Percentiles rank a stretch among this genome's conserved stretches.
Conservation (phyloP, 2,113 vertebrate genomes). For the Phodopus roborovskii region DNA sequence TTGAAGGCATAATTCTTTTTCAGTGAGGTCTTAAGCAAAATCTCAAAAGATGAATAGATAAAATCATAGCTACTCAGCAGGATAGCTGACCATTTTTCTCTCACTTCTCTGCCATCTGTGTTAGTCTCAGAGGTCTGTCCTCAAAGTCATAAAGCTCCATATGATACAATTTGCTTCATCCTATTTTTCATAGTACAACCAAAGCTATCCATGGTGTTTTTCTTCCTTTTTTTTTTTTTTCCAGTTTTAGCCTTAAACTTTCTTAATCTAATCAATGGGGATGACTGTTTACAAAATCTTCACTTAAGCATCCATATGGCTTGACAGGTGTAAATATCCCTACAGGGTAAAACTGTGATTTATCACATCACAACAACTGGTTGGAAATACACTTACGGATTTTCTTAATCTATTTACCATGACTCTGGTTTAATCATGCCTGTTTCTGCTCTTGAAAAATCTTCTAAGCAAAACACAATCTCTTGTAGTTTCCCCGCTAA, state of each 20-base stretch:
- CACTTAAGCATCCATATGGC: constrained; percentile 30
- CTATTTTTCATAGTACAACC: neutral
- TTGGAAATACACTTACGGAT: constrained; percentile 29
- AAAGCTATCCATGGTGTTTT: neutral
- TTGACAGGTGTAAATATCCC: constrained; percentile 31
- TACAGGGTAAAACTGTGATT: constrained; percentile 34
- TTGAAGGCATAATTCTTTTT: constrained; percentile 27
- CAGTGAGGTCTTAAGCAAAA: constrained; percentile 31
- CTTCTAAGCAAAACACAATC: constrained; percentile 37
- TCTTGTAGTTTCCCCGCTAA: constrained; percentile 41
- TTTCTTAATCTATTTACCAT: constrained; percentile 8
- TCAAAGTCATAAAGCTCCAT: neutral
- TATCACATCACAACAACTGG: neutral
- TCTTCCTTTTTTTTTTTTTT: constrained; percentile 7
- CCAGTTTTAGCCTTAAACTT: constrained; percentile 32
- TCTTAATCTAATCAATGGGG: neutral
- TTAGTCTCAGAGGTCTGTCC: constrained; percentile 38
- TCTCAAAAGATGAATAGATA: constrained; percentile 9
- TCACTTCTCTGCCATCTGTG: neutral
- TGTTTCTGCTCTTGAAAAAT: constrained; percentile 26
- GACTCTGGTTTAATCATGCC: constrained; percentile 35
- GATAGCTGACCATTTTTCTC: neutral
- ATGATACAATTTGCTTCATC: neutral
- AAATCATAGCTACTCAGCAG: constrained; percentile 26
- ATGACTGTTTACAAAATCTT: constrained; percentile 28